phyloP scores from a whole-genome alignment of 2,888 invertebrate genomes.

The Theodoxus fluviatilis region DNA sequence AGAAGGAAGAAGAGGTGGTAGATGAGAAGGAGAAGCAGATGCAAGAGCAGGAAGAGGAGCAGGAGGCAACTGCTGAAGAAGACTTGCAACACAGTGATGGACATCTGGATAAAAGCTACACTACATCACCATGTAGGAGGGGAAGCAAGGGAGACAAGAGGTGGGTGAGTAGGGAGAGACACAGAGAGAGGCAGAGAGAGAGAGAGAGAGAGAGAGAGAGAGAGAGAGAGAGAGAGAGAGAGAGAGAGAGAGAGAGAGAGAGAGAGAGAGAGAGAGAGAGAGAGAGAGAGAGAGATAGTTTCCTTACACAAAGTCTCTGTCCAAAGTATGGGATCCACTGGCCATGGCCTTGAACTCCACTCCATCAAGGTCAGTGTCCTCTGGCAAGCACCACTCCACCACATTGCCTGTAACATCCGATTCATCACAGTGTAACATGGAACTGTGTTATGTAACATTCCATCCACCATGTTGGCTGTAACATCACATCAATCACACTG shows the following conservation, averaged over 20 bases:
- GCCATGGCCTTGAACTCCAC: constrained; percentile 67
- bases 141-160: no score
- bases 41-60: no score
- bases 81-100: no score
- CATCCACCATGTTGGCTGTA: not conserved
- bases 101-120: no score
- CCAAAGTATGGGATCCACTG: constrained; percentile 66
- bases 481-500: not conserved
- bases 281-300: constrained; percentile 22
- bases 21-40: no score
- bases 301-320: constrained; percentile 66
- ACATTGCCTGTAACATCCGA: constrained; percentile 61
- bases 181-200: no score
- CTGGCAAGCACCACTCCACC: constrained; percentile 66
- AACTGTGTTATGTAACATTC: not conserved
- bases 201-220: not conserved
- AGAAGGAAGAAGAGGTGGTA: no score
- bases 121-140: no score
- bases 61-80: no score
- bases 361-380: constrained; percentile 64
- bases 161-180: no score
- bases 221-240: not conserved
- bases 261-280: not conserved
- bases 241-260: not conserved
- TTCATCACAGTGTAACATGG: not conserved